Evolutionary conservation across 2,888 invertebrate genomes (phyloP).

Genomic region (Tenthredo scrophulariae): DNA sequence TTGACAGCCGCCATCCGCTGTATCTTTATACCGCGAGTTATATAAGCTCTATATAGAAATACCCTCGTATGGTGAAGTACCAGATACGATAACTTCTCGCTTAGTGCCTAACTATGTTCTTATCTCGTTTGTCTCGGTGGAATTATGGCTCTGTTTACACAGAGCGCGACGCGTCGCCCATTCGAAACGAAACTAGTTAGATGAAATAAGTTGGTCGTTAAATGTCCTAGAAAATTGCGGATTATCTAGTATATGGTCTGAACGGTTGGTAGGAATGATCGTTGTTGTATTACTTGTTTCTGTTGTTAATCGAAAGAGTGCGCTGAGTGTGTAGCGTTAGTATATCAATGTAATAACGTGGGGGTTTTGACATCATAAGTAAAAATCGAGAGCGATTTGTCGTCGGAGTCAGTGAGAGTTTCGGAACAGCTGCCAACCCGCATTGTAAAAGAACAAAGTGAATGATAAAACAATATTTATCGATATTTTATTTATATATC

Average conservation of each 20-base stretch:
- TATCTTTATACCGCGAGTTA: conserved; percentile 4
- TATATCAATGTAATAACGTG: not conserved
- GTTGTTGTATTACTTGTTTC: not conserved
- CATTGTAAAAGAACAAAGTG: not conserved
- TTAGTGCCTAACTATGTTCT: not conserved
- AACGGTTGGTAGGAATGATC: not conserved
- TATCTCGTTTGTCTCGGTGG: not conserved
- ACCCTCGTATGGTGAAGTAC: not conserved
- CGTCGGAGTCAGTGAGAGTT: conserved; percentile 1
- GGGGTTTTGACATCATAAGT: not conserved
- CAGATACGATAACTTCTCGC: not conserved
- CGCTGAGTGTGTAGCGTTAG: not conserved
- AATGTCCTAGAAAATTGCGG: too few species aligned
- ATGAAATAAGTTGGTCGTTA: not conserved
- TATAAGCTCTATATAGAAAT: not conserved
- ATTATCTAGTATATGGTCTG: not conserved
- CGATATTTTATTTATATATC: not conserved
- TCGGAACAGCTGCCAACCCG: conserved; percentile 15
- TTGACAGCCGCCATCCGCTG: conserved; percentile 74
- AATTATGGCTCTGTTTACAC: too few species aligned
- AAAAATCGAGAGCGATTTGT: conserved; percentile 21
- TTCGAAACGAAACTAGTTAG: not conserved
- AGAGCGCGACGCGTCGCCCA: too few species aligned
- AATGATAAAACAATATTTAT: conserved; percentile 8
- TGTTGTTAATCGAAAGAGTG: not conserved